Evolutionary conservation across 1,140 invertebrate genomes (phyloP), one percentile per base, ranked within the genome.

Genomic region (Bemisia tabaci): DNA sequence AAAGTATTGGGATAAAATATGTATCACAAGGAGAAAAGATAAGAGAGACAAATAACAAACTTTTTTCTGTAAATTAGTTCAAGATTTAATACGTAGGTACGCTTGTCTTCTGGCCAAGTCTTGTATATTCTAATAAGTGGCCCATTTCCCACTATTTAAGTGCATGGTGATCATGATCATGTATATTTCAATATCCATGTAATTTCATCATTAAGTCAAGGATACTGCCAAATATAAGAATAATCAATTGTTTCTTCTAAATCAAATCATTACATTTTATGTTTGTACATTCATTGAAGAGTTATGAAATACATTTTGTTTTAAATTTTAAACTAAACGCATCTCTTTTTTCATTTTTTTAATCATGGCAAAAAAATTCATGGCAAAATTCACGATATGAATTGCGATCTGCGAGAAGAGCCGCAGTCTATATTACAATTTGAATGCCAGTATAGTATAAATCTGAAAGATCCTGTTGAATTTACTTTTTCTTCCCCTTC

Each of bases 401-500:
- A 48, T 48, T 48, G 5, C 17, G 5, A 48, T 48, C 5, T 48
- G 33, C 33, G 33, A 48, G 17, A 48, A 9, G 33, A 48, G 33
- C 33, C 17, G 17, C 33, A 48, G 33, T 48, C 33, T n/a, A n/a
- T n/a, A n/a, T n/a, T n/a, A n/a, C n/a, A n/a, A 48, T 48, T 9
- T 48, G 5, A 48, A 48, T 17, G 5, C 5, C 33, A 48, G 5
- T 48, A 9, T 48, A 48, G 5, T 48, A 48, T 48, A 48, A 17
- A 48, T 9, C 17, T 48, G 5, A 48, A 5, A 9, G 5, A 5
- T 48, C 17, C 33, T 48, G 33, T 48, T 48, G 5, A 48, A 17
- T 48, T 48, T 48, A 48, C 64, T 65, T 65, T 59, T 65, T 65
- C 39, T 58, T 22, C 25, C 64, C 58, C 64, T 58, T 65, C 12